Base-by-base conservation (phyloP, 2,113 vertebrate genomes). In the Phocoena phocoena region DNA sequence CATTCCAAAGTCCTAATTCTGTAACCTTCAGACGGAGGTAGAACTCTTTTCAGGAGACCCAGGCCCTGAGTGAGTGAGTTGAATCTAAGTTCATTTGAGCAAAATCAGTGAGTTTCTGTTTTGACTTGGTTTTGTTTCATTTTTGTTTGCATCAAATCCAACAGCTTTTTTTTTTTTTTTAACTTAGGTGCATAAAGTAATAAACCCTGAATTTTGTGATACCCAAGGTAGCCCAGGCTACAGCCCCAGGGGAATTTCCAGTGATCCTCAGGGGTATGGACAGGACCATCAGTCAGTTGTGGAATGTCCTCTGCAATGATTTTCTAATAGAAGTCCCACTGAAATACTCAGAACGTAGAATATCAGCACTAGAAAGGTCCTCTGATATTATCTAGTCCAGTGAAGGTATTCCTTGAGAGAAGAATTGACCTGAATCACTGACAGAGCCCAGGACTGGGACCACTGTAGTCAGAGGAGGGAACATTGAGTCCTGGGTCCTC, bases 171-270 rank as follows among this genome's bases (percentile, higher is more conserved):
- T 21, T 13, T 92, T 93, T 91, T 85, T 25, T 96, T 91, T 50
- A 81, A 96, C 28, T 86, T 93, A 65, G 26, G 60, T 79, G 4
- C 47, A 74, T 71, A 89, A 67, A 93, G 68, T 82, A 95, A 58
- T 63, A 88, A 89, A 71, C 63, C 44, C n/a, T 91, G 14, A 74
- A 44, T 92, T 93, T 68, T 58, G 25, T 90, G 33, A 80, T 76
- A 70, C 18, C 53, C 60, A 70, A 55, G 20, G 73, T 73, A 87
- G 50, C n/a, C 62, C 21, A 60, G 60, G 76, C 63, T 28, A 20
- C 4, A 94, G 23, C n/a, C 63, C 31, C 25, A 58, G 62, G 36
- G 65, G 31, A 81, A 62, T 91, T 94, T 81, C 82, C 74, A 87
- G 9, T 83, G 28, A 65, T 84, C 74, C n/a, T 85, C 44, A 76